Evolutionary conservation across 2,113 vertebrate genomes (phyloP).

Genomic region (Syngnathus scovelli): DNA sequence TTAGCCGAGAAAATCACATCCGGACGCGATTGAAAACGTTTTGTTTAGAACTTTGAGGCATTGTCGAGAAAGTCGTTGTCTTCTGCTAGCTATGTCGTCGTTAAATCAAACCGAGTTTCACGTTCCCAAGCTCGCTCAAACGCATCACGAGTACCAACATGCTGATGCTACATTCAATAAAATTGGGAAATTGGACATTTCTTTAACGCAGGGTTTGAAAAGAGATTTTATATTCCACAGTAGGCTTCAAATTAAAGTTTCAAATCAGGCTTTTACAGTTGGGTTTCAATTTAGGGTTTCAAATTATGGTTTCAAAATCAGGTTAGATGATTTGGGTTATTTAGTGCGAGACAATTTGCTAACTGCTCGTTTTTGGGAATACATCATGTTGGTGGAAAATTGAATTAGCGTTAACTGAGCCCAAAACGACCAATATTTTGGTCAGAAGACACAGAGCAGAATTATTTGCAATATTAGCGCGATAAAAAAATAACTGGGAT

Average conservation of each 20-base stretch:
- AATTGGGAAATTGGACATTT: not conserved
- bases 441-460: not conserved
- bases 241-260: no score
- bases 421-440: not conserved
- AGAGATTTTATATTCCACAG: no score
- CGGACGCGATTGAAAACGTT: not conserved
- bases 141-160: not conserved
- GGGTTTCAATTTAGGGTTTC: no score
- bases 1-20: constrained; percentile 10
- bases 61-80: not conserved
- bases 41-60: not conserved
- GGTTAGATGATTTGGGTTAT: no score
- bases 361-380: not conserved
- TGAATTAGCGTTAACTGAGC: not conserved
- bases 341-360: not conserved
- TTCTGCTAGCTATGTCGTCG: not conserved
- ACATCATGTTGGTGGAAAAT: not conserved
- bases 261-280: no score
- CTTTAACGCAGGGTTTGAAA: not conserved
- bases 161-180: not conserved
- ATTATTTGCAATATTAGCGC: not conserved
- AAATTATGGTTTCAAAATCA: no score
- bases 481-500: not conserved
- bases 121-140: not conserved
- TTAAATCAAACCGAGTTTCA: not conserved